Evolutionary conservation across 1,140 invertebrate genomes (phyloP).

Genomic region (Anagrus nilaparvatae): DNA sequence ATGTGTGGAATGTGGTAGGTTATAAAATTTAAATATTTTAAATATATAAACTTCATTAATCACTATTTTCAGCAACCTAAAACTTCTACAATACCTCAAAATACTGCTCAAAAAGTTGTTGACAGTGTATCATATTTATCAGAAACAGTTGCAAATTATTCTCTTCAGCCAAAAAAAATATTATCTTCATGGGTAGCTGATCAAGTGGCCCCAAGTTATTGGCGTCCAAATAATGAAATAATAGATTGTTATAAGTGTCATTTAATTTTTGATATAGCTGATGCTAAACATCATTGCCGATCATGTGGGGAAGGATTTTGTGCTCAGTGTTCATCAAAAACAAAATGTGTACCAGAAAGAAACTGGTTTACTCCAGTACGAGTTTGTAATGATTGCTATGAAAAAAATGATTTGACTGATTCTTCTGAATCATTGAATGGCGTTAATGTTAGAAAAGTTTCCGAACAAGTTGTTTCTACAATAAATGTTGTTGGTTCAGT

Average conservation of each 20-base stretch:
- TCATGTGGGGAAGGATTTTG: constrained; percentile 67
- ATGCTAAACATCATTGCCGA: constrained; percentile 70
- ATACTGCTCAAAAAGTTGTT: constrained; percentile 64
- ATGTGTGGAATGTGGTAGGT: constrained; percentile 71
- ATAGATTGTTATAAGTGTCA: constrained; percentile 59
- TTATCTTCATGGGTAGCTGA: constrained; percentile 66
- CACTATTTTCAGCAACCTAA: constrained; percentile 23
- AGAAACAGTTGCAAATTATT: constrained; percentile 57
- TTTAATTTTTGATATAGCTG: constrained; percentile 40
- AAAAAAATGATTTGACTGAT: constrained; percentile 26
- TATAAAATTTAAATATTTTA: constrained; percentile 4
- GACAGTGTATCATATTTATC: constrained; percentile 64
- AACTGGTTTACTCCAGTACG: constrained; percentile 57
- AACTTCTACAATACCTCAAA: constrained; percentile 41
- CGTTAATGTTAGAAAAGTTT: constrained; percentile 49
- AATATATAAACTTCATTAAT: constrained; percentile 7
- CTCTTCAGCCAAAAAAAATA: constrained; percentile 58
- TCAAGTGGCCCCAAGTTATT: constrained; percentile 66
- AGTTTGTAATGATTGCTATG: constrained; percentile 57
- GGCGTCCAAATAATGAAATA: constrained; percentile 70
- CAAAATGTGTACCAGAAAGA: constrained; percentile 50
- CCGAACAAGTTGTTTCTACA: constrained; percentile 54
- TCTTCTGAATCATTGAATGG: constrained; percentile 32
- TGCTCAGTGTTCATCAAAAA: constrained; percentile 50
- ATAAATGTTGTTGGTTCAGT: constrained; percentile 49